Conservation (phyloP, 2,113 vertebrate species). For the Tympanuchus pallidicinctus region DNA sequence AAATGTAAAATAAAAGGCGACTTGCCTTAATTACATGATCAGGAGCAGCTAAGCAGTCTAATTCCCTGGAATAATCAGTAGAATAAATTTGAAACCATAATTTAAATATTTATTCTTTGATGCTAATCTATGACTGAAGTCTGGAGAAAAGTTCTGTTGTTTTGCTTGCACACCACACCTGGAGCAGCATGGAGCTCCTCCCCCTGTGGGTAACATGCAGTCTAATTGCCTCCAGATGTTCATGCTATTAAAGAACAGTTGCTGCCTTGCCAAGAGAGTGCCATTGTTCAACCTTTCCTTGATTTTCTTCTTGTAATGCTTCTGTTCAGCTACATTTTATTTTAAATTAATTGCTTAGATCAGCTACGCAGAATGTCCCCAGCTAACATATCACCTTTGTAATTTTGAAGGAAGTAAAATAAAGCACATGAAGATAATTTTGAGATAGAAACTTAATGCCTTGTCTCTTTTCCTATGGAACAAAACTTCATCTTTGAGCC, state of each 20-base stretch:
- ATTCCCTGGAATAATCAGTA: neutral
- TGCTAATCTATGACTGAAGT: neutral
- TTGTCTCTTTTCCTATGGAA: neutral
- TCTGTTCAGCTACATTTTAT: neutral
- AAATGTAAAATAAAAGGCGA: neutral
- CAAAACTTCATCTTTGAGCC: neutral
- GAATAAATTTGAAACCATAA: neutral
- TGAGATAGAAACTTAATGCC: conserved; percentile 1
- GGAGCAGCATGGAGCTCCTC: neutral
- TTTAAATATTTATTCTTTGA: neutral
- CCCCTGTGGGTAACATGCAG: neutral
- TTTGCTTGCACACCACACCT: neutral
- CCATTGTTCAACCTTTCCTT: neutral
- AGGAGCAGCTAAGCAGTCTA: neutral
- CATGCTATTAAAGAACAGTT: neutral
- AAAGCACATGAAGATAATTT: neutral
- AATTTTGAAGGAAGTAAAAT: neutral
- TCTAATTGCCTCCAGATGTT: neutral
- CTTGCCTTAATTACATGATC: neutral
- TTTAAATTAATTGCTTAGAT: neutral
- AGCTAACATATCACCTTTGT: neutral
- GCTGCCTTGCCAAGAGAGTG: neutral
- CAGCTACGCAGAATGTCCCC: neutral
- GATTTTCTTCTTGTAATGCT: neutral
- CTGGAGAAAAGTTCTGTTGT: neutral